Percentiles rank a stretch among this genome's conserved stretches.
Evolutionary conservation across 2,797 vertebrate genomes (phyloP).

Genomic region (Hydrolagus colliei): DNA sequence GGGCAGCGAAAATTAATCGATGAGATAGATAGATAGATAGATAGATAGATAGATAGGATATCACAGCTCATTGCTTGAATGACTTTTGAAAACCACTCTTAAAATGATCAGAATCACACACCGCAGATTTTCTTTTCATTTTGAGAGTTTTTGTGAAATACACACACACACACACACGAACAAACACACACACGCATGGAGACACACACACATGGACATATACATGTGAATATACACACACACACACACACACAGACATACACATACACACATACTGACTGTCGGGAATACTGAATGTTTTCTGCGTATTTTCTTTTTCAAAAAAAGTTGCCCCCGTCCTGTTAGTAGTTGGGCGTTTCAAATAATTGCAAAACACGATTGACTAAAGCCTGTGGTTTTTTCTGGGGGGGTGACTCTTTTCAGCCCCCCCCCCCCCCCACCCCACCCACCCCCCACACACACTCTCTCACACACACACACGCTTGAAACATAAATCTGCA

Average conservation of each 20-base stretch:
- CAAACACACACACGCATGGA: too few relatives aligned
- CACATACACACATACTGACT: not conserved
- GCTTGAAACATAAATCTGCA: not conserved
- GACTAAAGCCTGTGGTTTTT: not conserved
- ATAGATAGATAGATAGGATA: not conserved
- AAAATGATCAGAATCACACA: conserved; percentile 25
- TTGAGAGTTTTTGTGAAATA: not conserved
- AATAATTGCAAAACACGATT: not conserved
- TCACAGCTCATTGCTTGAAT: conserved; percentile 28
- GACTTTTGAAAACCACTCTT: conserved; percentile 20
- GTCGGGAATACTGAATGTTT: too few relatives aligned
- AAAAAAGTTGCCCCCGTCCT: not conserved
- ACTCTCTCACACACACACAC: not conserved
- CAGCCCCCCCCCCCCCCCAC: too few relatives aligned
- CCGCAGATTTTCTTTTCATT: not conserved
- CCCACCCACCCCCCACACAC: not conserved
- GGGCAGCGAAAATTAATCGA: conserved; percentile 19
- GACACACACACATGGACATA: too few relatives aligned
- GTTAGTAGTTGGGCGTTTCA: not conserved
- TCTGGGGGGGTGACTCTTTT: too few relatives aligned
- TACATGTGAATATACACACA: too few relatives aligned
- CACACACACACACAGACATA: not conserved
- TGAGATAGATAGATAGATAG: not conserved
- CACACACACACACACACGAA: too few relatives aligned
- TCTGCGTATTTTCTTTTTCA: not conserved